phyloP scores from a whole-genome alignment of 2,113 vertebrate genomes.

The Melanerpes formicivorus region DNA sequence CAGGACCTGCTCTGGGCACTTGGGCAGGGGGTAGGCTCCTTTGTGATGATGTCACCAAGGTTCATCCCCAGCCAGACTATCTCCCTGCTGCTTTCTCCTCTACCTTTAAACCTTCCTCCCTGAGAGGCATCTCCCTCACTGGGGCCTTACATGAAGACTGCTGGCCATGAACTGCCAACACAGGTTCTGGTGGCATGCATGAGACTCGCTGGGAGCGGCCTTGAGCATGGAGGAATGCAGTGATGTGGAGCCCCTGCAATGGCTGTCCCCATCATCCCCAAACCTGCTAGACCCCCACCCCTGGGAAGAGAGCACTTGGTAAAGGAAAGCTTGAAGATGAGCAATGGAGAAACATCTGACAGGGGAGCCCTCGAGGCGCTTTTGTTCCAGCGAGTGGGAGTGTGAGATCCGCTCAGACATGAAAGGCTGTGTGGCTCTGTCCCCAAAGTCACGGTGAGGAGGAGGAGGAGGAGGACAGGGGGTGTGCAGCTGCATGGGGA shows the following conservation, averaged over 20 bases:
- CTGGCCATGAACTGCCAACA: accelerated
- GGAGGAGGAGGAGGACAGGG: background rate
- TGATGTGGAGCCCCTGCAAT: background rate
- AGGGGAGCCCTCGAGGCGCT: slow-evolving; percentile 43
- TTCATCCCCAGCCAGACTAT: background rate
- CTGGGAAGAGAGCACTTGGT: background rate
- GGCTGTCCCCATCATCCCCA: background rate
- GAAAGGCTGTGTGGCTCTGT: background rate
- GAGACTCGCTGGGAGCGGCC: background rate
- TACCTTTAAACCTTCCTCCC: background rate
- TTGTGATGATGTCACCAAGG: accelerated
- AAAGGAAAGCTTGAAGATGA: slow-evolving; percentile 9
- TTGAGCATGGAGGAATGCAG: background rate
- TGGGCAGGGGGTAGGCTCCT: background rate
- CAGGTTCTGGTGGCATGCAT: accelerated
- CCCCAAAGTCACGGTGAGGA: slow-evolving; percentile 11
- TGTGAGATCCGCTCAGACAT: slow-evolving; percentile 25
- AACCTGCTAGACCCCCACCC: background rate
- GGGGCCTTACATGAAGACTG: accelerated
- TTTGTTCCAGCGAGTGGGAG: slow-evolving; percentile 39
- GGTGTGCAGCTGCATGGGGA: background rate
- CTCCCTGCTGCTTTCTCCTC: background rate
- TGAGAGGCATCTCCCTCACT: accelerated
- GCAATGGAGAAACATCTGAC: slow-evolving; percentile 39
- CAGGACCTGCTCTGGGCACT: background rate